Conservation (phyloP, 2,797 vertebrate genomes). For the Sebastes oblongus region DNA sequence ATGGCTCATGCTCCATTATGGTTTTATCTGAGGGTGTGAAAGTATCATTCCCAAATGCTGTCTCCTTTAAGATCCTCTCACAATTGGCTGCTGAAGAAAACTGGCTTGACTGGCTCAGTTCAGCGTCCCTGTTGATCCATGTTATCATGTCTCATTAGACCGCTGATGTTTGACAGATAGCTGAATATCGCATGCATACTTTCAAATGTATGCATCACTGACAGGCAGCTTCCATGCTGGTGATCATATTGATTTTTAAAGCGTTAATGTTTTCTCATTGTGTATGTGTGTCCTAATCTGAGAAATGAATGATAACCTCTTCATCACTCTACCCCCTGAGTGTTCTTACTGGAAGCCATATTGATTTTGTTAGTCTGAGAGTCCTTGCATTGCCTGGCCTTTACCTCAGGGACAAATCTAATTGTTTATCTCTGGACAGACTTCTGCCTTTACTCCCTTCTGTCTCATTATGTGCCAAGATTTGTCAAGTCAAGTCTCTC, state of each 20-base stretch:
- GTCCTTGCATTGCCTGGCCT: constrained; percentile 84
- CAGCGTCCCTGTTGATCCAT: constrained; percentile 65
- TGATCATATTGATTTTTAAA: constrained; percentile 74
- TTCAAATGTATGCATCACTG: constrained; percentile 52
- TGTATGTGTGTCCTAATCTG: constrained; percentile 77
- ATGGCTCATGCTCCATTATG: constrained; percentile 77
- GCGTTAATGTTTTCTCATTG: constrained; percentile 66
- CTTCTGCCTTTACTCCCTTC: constrained; percentile 87
- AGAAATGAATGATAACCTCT: constrained; percentile 85
- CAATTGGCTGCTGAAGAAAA: constrained; percentile 71
- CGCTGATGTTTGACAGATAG: constrained; percentile 47
- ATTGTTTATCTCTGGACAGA: constrained; percentile 90
- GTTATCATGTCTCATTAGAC: constrained; percentile 60
- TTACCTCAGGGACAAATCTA: constrained; percentile 88
- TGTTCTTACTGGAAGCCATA: constrained; percentile 85
- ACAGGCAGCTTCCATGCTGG: constrained; percentile 53
- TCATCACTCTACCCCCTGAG: constrained; percentile 80
- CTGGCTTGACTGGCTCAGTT: constrained; percentile 58
- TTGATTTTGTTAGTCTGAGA: constrained; percentile 86
- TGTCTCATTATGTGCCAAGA: constrained; percentile 89
- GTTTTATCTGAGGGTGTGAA: constrained; percentile 79
- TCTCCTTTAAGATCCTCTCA: constrained; percentile 74
- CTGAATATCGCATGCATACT: constrained; percentile 51
- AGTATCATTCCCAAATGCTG: constrained; percentile 72
- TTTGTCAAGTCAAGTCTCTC: constrained; percentile 88